Evolutionary conservation across 1,140 invertebrate species (phyloP), one percentile per base, ranked within the genome.

Genomic region (Drosophila virilis): DNA sequence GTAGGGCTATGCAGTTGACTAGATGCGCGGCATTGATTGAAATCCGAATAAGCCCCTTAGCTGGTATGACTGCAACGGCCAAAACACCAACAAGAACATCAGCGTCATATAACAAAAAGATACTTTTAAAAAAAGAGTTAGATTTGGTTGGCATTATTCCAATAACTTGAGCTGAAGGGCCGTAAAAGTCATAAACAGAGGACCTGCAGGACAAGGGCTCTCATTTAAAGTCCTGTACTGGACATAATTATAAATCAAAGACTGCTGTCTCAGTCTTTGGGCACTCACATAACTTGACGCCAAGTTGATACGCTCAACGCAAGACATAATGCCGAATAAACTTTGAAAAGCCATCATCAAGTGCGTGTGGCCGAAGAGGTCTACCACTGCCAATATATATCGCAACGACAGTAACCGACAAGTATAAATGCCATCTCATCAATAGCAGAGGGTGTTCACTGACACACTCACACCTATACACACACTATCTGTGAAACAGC

Each of bases 201-300:
- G 8, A n/a, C 28, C 12, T n/a, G 32, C 22, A 51, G n/a, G 9
- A 32, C 2, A 8, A n/a, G 4, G 50, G 32, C 51, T 54, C 33
- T 33, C 33, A 35, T 54, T 54, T 15, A 54, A 10, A 13, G 13
- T 54, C 51, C 33, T 17, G 33, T 33, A 10, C 33, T 35, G 51
- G 9, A 46, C 57, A 33, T 46, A 59, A 59, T 59, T 35, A 45
- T 57, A 35, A 54, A 54, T 54, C 12, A 12, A 10, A 33, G 22
- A 28, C 22, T 28, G 22, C 22, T 28, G 48, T 59, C 43, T 42
- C 46, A 51, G 46, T 28, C 22, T 28, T 28, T 5, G 22, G 22
- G 82, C 78, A 69, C 75, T 77, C 72, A 82, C 79, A 82, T 86
- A 86, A 88, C 78, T 86, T 88, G 88, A 71, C 78, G 79, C 71